Base-by-base conservation (phyloP, 2,113 vertebrate genomes). In the Melanocharis versteri region DNA sequence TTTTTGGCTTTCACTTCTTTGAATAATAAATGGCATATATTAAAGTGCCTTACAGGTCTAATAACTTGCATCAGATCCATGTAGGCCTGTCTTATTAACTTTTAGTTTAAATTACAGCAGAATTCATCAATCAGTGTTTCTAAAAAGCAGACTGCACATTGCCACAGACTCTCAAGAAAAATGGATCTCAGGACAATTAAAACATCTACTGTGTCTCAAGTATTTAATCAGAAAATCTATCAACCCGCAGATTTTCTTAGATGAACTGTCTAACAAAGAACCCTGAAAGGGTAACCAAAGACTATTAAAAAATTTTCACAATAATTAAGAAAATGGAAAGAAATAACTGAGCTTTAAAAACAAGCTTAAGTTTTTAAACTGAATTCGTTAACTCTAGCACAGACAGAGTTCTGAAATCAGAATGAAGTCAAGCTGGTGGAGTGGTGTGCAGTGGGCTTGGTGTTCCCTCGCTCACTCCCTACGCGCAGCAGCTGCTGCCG, bases 1-100 rank as follows among this genome's bases (percentile, higher is more conserved):
- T 93, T 96, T 96, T 95, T 96, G 94, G 96, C 96, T 93, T 90
- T 85, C 40, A 13, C 77, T 84, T 92, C 93, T 93, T 92, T 93
- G 94, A 95, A 84, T 96, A 95, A 96, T 87, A 83, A 96, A 96
- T 90, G 81, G 83, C 70, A 84, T 86, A 54, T 68, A 94, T 95
- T 90, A 94, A 95, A 90, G 86, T 77, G 92, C 70, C 90, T 91
- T 93, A 79, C 79, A 80, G 81, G 87, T 93, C 84, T 92, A 96
- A 90, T 95, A 94, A 90, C 87, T 73, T 88, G 92, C 71, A 90
- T 81, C 72, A 81, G 93, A 92, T 82, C 83, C 39, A 13, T 89
- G 83, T 69, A 93, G 65, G 76, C 80, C 80, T 92, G 86, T 90
- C 85, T 86, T 86, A 94, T 86, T 96, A 94, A 90, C 81, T 91